Conservation (phyloP, 2,113 vertebrate genomes). For the Salvelinus sp. region DNA sequence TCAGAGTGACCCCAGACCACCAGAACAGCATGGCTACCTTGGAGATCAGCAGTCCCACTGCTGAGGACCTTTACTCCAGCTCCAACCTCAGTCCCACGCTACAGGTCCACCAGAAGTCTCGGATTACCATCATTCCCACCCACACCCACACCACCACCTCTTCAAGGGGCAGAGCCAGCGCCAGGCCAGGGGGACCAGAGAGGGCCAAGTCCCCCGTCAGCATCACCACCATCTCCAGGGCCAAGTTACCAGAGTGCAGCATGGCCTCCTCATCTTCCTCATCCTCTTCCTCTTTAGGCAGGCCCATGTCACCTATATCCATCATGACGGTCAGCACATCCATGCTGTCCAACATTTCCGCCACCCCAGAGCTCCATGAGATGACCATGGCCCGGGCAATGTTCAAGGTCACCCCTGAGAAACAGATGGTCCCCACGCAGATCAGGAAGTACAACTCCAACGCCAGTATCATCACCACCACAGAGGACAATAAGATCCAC, state of each 20-base stretch:
- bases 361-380: constrained; percentile 84
- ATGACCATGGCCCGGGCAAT: constrained; percentile 90
- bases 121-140: constrained; percentile 93
- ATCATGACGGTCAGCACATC: constrained; percentile 87
- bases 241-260: constrained; percentile 82
- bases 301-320: constrained; percentile 85
- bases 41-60: constrained; percentile 85
- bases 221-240: constrained; percentile 90
- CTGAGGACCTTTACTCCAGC: constrained; percentile 87
- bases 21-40: constrained; percentile 89
- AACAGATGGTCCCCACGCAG: constrained; percentile 84
- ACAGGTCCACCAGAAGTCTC: constrained; percentile 84
- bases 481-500: constrained; percentile 96
- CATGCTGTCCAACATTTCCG: constrained; percentile 73
- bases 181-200: constrained; percentile 74
- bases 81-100: constrained; percentile 83
- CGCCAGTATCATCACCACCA: constrained; percentile 85
- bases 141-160: constrained; percentile 77
- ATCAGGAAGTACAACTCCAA: constrained; percentile 85
- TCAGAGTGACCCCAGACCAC: constrained; percentile 89
- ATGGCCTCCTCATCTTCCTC: constrained; percentile 44
- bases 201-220: constrained; percentile 91
- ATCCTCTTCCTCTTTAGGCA: constrained; percentile 67
- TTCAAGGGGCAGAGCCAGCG: constrained; percentile 75
- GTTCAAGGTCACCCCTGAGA: constrained; percentile 94